Evolutionary conservation across 2,113 vertebrate species (phyloP).

Genomic region (Fregetta grallaria): DNA sequence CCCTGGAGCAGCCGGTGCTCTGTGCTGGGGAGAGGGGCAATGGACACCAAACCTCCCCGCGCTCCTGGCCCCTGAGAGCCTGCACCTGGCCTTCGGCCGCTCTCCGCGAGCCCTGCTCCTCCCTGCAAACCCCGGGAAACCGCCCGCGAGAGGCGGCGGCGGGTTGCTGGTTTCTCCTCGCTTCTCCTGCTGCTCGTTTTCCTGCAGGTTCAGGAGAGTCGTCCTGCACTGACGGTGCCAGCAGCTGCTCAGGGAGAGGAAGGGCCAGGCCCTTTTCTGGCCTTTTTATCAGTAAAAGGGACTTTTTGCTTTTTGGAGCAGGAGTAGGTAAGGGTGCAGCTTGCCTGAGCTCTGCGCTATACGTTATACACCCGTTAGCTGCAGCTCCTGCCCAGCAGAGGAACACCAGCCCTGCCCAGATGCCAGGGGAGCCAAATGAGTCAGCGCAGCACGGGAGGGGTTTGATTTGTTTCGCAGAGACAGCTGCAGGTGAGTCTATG

Average conservation of each 20-base stretch:
- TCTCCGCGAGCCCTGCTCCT: neutral
- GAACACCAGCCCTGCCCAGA: neutral
- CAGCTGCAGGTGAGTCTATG: no score
- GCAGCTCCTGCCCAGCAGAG: neutral
- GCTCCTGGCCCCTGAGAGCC: neutral
- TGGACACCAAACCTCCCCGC: accelerated
- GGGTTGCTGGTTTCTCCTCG: neutral
- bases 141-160: accelerated
- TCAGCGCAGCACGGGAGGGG: accelerated
- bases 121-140: neutral
- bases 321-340: neutral
- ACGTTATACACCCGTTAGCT: accelerated
- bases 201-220: neutral
- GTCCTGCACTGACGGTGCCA: accelerated
- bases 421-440: no score
- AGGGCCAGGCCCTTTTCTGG: neutral
- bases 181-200: neutral
- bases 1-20: neutral
- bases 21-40: accelerated
- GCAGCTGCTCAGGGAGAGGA: neutral
- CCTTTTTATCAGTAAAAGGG: neutral
- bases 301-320: neutral
- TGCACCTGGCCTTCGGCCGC: accelerated
- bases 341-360: neutral
- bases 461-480: neutral